These are phyloP conservation scores for Diadumene lineata DNA, from an alignment of 92 coral and sea anemone genomes.

Conservation along the genomic window DNA sequence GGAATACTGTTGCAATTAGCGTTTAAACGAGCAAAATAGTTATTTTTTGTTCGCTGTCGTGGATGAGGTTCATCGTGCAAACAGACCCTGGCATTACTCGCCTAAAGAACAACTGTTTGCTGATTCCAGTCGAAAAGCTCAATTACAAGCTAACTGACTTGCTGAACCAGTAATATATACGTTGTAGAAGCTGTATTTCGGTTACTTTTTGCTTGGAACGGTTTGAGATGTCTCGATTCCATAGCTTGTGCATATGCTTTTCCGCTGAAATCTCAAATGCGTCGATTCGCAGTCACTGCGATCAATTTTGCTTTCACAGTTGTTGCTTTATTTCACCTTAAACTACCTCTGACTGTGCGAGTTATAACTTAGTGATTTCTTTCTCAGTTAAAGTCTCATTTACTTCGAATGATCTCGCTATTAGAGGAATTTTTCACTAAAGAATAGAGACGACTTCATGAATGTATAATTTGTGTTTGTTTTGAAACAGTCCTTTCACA, in stretches of 20 bases:
- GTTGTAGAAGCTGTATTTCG: background rate
- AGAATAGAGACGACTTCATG: constrained; percentile 23
- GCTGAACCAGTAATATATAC: background rate
- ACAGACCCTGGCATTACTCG: constrained; percentile 6
- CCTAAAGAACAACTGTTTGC: constrained; percentile 14
- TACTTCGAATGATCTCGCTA: constrained; percentile 13
- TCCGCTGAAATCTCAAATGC: background rate
- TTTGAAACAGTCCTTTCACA: constrained; percentile 26
- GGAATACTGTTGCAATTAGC: constrained; percentile 11
- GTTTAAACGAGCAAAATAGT: constrained; percentile 32
- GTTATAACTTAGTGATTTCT: constrained; percentile 20
- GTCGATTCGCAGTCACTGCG: no score
- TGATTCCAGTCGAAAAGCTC: background rate
- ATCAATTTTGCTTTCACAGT: no score
- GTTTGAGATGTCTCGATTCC: constrained; percentile 6
- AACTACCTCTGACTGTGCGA: background rate
- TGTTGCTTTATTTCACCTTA: no score
- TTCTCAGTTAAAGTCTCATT: constrained; percentile 14
- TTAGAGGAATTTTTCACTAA: constrained; percentile 25
- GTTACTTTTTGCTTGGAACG: background rate
- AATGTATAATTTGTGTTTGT: constrained; percentile 48
- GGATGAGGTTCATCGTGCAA: constrained; percentile 5
- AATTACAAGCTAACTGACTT: constrained; percentile 4
- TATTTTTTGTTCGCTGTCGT: constrained; percentile 18
- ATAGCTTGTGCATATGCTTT: constrained; percentile 26